Evolutionary conservation across 30 jellyfish, hydroid and myxozoan species (phyloP).

Genomic region (Cassiopea xamachana): DNA sequence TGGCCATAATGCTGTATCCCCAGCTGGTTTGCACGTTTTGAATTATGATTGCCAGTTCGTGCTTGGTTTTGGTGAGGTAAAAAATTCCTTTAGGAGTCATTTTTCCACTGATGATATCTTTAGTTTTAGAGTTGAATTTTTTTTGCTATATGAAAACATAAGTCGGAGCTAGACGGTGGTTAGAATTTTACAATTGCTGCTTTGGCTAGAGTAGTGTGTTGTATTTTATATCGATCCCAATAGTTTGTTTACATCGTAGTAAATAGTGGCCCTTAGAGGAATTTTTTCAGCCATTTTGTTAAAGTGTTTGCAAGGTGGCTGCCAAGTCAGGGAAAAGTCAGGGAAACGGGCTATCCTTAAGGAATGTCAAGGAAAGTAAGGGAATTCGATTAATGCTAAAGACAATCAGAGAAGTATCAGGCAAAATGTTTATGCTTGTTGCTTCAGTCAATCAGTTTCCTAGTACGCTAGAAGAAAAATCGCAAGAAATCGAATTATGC

Average conservation of each 20-base stretch:
- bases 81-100: neutral
- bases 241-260: neutral
- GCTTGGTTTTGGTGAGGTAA: constrained; percentile 1
- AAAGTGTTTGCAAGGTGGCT: neutral
- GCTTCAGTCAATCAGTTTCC: too few species aligned
- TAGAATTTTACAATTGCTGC: neutral
- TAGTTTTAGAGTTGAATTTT: neutral
- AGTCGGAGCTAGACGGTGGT: neutral
- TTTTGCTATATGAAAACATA: neutral
- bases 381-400: too few species aligned
- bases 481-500: too few species aligned
- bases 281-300: neutral
- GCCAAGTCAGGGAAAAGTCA: neutral
- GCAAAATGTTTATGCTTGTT: too few species aligned
- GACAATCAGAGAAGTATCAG: too few species aligned
- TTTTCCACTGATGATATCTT: neutral
- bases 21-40: constrained; percentile 10
- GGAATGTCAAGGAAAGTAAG: too few species aligned
- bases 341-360: too few species aligned
- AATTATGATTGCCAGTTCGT: neutral
- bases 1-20: neutral
- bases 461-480: too few species aligned
- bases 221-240: neutral
- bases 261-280: neutral
- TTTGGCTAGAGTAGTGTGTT: neutral